Base-by-base conservation (phyloP, 2,113 vertebrate genomes). In the Peromyscus maniculatus region DNA sequence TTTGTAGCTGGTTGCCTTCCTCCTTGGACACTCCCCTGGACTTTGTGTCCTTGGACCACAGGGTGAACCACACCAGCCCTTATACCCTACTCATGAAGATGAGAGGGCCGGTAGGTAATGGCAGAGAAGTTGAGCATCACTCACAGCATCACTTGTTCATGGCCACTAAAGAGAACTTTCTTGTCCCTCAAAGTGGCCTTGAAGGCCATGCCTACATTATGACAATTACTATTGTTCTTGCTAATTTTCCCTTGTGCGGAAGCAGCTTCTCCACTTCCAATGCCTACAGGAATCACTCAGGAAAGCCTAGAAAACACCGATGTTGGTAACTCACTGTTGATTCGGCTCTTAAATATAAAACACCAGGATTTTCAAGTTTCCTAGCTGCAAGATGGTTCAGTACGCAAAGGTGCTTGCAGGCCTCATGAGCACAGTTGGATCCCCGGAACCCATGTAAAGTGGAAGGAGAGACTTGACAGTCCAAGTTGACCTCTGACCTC, bases 1-100 rank as follows among this genome's bases (percentile, higher is more conserved):
- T 64, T 66, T 7, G 39, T 11, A 66, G 5, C 9, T 0, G 12
- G 12, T 33, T 0, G 0, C 19, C 72, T 66, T 52, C 57, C 16
- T 57, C 36, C 52, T 28, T 4, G 43, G 24, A 64, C 39, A n/a
- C 12, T 26, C 22, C 19, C 66, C 72, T 4, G 15, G 13, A 10
- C 15, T 57, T 39, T 46, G 39, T 80, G 59, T 36, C 7, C 46
- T 80, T 62, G 22, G 19, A 71, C 69, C 49, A 57, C 75, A 7
- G 5, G 62, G 4, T 15, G 59, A 52, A 26, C 59, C 7, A 9
- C 21, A 1, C 17, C 33, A 36, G 52, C 36, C 26, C 22, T 11
- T 33, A 17, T 3, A 57, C 49, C 4, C 74, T 49, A 2, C 3
- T 72, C 1, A 0, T 10, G 69, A 71, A 49, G 46, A 77, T 1